Conservation (phyloP, 2,888 invertebrate genomes). For the Sminthurides aquaticus region DNA sequence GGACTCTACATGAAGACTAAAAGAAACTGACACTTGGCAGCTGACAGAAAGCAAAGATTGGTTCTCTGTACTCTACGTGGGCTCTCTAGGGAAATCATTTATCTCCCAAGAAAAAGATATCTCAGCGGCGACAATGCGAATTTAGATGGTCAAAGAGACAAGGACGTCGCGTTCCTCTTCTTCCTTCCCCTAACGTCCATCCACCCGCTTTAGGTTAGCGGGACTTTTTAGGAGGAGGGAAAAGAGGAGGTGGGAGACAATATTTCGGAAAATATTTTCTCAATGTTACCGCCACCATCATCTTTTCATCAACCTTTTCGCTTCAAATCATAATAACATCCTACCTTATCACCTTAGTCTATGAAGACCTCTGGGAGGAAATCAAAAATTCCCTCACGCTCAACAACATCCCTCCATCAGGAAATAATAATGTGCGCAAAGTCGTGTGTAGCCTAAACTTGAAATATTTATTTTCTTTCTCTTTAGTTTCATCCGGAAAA, state of each 20-base stretch:
- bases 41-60: conserved; percentile 42
- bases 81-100: conserved; percentile 44
- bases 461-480: too few relatives aligned
- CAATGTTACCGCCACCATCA: background rate
- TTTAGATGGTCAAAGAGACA: conserved; percentile 11
- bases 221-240: too few relatives aligned
- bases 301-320: background rate
- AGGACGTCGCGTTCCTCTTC: background rate
- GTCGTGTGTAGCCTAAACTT: background rate
- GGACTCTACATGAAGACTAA: conserved; percentile 39
- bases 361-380: background rate
- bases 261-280: background rate
- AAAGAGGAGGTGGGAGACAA: too few relatives aligned
- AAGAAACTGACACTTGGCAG: conserved; percentile 44
- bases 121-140: conserved; percentile 26
- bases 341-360: background rate
- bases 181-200: background rate
- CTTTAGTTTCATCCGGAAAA: too few relatives aligned
- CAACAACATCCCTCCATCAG: background rate
- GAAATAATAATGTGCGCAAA: background rate
- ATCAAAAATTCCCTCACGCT: background rate
- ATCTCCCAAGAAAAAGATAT: conserved; percentile 38
- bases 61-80: conserved; percentile 22
- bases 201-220: too few relatives aligned
- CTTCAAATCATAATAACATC: background rate